Evolutionary conservation across 2,888 invertebrate species (phyloP).

Genomic region (Amiota minor): DNA sequence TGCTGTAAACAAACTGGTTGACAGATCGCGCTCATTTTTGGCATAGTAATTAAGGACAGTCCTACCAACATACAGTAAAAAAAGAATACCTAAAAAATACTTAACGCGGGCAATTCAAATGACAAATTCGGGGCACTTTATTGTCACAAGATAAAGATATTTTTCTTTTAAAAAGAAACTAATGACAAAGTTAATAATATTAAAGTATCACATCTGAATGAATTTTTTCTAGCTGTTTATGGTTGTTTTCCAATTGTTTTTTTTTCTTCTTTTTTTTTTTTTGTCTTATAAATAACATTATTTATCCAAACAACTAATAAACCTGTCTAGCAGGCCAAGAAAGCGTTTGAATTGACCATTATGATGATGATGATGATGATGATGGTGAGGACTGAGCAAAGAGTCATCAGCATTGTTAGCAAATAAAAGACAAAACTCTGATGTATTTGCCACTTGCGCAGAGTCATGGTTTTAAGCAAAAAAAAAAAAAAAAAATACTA

Average conservation of each 20-base stretch:
- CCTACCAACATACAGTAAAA: too few species aligned
- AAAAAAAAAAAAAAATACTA: not conserved
- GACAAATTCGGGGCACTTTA: too few species aligned
- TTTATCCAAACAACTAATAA: constrained; percentile 18
- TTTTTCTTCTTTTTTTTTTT: not conserved
- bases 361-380: not conserved
- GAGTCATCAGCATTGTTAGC: constrained; percentile 11
- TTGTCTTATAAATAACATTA: constrained; percentile 3
- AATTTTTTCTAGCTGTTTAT: constrained; percentile 8
- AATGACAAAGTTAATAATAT: not conserved
- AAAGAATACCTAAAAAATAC: too few species aligned
- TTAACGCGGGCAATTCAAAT: too few species aligned
- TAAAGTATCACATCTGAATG: not conserved
- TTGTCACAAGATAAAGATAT: too few species aligned
- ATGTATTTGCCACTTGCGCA: constrained; percentile 9
- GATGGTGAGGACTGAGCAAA: not conserved
- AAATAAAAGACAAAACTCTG: not conserved
- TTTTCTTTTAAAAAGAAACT: too few species aligned
- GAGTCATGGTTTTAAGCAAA: constrained; percentile 8
- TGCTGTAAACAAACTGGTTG: too few species aligned
- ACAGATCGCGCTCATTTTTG: too few species aligned
- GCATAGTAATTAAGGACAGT: too few species aligned
- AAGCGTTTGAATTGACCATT: not conserved
- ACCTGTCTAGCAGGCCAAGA: not conserved
- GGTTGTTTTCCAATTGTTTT: not conserved